These are phyloP conservation scores for Orthosia incerta DNA, from an alignment of 2,888 invertebrate genomes.

Conservation along the genomic window DNA sequence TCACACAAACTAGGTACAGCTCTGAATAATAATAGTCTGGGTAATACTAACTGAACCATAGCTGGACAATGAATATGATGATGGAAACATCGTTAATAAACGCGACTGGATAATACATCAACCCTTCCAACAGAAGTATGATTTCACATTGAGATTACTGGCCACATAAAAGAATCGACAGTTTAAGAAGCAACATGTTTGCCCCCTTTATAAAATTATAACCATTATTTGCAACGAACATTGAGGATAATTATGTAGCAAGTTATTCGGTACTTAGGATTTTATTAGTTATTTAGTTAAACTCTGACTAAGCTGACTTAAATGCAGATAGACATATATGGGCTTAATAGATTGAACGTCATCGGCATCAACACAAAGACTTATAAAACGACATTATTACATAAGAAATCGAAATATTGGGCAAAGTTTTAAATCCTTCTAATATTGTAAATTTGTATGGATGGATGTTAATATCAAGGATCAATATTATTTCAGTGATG, in stretches of 20 bases:
- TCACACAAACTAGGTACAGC: conserved; percentile 1
- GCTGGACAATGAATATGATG: background rate
- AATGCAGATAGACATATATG: no score
- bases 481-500: no score
- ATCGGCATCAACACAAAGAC: no score
- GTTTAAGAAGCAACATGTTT: background rate
- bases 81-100: conserved; percentile 1
- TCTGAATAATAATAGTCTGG: conserved; percentile 12
- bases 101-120: conserved; percentile 16
- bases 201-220: background rate
- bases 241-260: background rate
- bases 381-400: no score
- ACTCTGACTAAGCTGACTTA: no score
- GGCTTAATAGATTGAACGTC: no score
- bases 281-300: no score
- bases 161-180: background rate
- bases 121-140: background rate
- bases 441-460: no score
- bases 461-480: no score
- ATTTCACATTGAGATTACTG: background rate
- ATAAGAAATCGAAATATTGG: no score
- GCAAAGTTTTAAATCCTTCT: no score
- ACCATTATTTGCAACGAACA: background rate
- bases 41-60: conserved; percentile 9
- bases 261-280: no score